phyloP scores from a whole-genome alignment of 2,113 vertebrate species.

The Gymnogyps californianus region DNA sequence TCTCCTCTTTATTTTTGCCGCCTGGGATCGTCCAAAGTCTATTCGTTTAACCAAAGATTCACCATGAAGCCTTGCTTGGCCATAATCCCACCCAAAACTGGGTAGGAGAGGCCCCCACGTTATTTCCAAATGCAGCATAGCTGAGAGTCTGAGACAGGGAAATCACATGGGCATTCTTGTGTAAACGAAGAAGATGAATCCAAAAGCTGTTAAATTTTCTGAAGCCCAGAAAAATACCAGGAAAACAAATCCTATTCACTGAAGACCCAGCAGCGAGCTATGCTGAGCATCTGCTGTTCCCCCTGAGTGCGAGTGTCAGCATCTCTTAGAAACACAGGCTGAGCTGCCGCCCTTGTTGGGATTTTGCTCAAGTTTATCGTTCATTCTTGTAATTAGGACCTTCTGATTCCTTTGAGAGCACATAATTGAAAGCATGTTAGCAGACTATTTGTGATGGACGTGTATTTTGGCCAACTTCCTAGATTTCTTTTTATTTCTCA shows the following conservation, averaged over 20 bases:
- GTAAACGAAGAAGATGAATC: not conserved
- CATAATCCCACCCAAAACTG: not conserved
- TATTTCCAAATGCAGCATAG: not conserved
- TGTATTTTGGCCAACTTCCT: not conserved
- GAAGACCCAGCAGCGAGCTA: not conserved
- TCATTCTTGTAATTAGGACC: constrained; percentile 7
- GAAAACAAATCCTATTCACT: not conserved
- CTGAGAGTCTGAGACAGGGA: not conserved
- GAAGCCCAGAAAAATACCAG: not conserved
- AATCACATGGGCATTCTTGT: not conserved
- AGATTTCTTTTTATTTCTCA: not conserved
- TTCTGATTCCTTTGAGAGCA: not conserved
- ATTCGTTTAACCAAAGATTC: not conserved
- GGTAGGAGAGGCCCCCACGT: not conserved
- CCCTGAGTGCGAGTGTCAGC: not conserved
- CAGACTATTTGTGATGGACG: not conserved
- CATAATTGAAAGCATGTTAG: not conserved
- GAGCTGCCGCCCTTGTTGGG: not conserved
- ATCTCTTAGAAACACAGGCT: not conserved
- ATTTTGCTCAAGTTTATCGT: constrained; percentile 34
- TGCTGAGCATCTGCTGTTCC: not conserved
- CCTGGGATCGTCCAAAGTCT: not conserved
- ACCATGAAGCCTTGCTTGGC: not conserved
- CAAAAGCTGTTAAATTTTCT: not conserved
- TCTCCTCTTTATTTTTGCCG: not conserved